Conservation (phyloP, 2,888 invertebrate genomes). For the Malthinus seriepunctatus region DNA sequence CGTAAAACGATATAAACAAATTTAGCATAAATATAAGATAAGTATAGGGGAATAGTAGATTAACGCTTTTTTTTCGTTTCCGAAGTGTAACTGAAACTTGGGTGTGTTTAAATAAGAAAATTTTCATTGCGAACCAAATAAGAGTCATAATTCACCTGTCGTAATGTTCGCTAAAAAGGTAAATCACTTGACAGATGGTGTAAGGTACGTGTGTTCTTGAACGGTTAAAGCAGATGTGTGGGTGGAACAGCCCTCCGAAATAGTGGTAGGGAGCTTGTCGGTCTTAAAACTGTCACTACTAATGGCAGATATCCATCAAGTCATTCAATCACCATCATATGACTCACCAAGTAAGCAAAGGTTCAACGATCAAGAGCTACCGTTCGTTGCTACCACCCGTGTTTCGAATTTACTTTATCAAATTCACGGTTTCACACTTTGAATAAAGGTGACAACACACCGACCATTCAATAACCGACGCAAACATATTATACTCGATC, state of each 20-base stretch:
- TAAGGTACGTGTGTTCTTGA: slow-evolving; percentile 34
- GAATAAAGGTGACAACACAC: background rate
- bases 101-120: slow-evolving; percentile 19
- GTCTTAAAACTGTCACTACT: slow-evolving; percentile 57
- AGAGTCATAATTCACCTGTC: slow-evolving; percentile 28
- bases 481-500: no score
- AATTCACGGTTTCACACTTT: slow-evolving; percentile 31
- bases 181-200: slow-evolving; percentile 49
- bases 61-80: no score
- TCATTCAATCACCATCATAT: slow-evolving; percentile 55
- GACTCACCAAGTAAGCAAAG: slow-evolving; percentile 41
- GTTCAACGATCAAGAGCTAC: slow-evolving; percentile 42
- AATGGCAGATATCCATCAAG: slow-evolving; percentile 57
- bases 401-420: slow-evolving; percentile 29
- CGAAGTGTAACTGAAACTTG: no score
- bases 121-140: slow-evolving; percentile 26
- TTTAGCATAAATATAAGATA: no score
- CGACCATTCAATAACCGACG: no score
- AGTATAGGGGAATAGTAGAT: no score
- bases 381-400: slow-evolving; percentile 35
- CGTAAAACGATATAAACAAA: no score
- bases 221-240: slow-evolving; percentile 42
- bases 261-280: slow-evolving; percentile 36
- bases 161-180: slow-evolving; percentile 45
- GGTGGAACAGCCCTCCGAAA: slow-evolving; percentile 30